These are phyloP conservation scores for Prolemur simus DNA, from an alignment of 2,113 vertebrate species.

Conservation along the genomic window DNA sequence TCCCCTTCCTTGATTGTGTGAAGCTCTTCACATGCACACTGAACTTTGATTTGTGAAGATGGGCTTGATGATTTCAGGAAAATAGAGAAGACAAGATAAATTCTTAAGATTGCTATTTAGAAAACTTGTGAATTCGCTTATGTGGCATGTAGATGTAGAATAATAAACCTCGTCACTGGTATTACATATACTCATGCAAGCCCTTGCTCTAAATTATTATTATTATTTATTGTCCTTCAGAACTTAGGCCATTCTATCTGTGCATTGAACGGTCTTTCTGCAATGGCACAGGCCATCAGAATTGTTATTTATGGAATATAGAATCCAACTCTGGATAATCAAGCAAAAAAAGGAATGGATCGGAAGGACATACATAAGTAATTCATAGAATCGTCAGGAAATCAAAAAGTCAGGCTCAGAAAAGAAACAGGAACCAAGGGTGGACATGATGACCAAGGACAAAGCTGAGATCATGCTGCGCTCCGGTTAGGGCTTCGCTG, in stretches of 20 bases:
- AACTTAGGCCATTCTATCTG: not conserved
- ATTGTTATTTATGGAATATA: not conserved
- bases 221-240: not conserved
- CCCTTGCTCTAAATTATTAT: not conserved
- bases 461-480: not conserved
- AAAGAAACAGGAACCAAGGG: not conserved
- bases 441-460: not conserved
- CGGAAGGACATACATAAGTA: not conserved
- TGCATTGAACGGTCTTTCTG: not conserved
- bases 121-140: not conserved
- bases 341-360: not conserved
- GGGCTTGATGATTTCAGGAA: conserved; percentile 12
- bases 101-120: not conserved
- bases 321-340: conserved; percentile 22
- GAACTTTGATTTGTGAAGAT: conserved; percentile 7
- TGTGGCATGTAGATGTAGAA: not conserved
- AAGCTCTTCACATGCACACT: not conserved
- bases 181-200: not conserved
- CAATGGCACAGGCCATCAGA: not conserved
- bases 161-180: not conserved
- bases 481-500: not conserved
- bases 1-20: not conserved
- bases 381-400: not conserved
- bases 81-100: conserved; percentile 29
- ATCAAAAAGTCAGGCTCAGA: not conserved